Evolutionary conservation across 1,140 invertebrate species (phyloP), one percentile per base, ranked within the genome.

Genomic region (Drosophila tropicalis): DNA sequence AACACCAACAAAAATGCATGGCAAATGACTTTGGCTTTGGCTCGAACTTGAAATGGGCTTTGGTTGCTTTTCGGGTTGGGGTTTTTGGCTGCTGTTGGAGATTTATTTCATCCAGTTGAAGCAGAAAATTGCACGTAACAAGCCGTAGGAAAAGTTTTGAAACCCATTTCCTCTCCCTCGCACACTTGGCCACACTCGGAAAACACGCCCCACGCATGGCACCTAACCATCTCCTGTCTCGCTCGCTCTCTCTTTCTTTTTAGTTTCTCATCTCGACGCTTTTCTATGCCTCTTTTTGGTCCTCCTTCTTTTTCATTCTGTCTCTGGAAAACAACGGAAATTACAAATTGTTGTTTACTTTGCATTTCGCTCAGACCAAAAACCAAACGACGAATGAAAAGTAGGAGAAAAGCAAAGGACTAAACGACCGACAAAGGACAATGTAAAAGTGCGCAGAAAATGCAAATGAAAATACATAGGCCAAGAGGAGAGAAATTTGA

Each of bases 261-360:
- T 12, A 36, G 32, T 25, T n/a, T 40, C 67, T 39, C 29, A 29
- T 22, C 68, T 40, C 36, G 40, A 36, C 17, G 63, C 39, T 70
- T 47, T 47, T 17, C 15, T 47, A 47, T 70, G 36, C 51, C 47
- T 65, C 69, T 72, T 51, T 62, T 60, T 62, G 55, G 55, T 56
- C 67, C 34, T 44, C 9, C 32, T 40, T 32, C 32, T 29, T 54
- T 25, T 22, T 32, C 62, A 15, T 5, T 66, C 58, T 41, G 55
- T 55, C 36, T n/a, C 39, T 67, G 70, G 75, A 73, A 78, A 76
- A 79, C 72, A 84, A 79, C 76, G 81, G 81, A 84, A 84, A 84
- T 80, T 84, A 84, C 81, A 84, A 84, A 84, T 84, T 84, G 81
- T 80, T 84, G 81, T 84, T 84, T 84, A 79, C 81, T 84, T 84